Evolutionary conservation across 2,888 invertebrate species (phyloP).

Genomic region (Abrostola triplasia): DNA sequence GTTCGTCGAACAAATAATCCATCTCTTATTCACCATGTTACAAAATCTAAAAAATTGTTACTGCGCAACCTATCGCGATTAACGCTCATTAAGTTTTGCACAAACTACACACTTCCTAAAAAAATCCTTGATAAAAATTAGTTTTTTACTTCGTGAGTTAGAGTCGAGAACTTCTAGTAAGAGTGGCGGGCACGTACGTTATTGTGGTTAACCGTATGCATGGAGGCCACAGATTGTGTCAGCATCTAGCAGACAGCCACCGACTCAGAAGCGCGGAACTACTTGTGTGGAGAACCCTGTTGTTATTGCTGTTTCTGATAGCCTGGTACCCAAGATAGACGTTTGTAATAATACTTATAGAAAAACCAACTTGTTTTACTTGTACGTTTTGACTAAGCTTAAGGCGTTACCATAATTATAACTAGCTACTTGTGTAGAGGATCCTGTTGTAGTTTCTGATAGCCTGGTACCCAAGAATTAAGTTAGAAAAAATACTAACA

Average conservation of each 20-base stretch:
- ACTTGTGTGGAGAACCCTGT: constrained; percentile 14
- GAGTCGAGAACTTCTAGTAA: constrained; percentile 48
- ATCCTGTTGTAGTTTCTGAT: constrained; percentile 1
- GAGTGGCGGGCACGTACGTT: constrained; percentile 37
- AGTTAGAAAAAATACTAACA: no score
- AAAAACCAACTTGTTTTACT: no score
- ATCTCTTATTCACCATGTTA: no score
- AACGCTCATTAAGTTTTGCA: no score
- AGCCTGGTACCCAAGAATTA: constrained; percentile 14
- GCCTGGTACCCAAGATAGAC: neutral
- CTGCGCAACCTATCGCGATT: no score
- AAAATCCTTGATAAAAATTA: neutral
- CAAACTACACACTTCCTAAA: no score
- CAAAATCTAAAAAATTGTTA: no score
- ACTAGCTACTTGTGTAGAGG: constrained; percentile 11
- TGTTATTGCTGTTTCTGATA: constrained; percentile 1
- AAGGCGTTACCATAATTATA: no score
- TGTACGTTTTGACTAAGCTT: no score
- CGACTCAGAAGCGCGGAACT: constrained; percentile 38
- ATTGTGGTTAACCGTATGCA: constrained; percentile 68
- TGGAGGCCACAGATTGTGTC: constrained; percentile 61
- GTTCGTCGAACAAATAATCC: no score
- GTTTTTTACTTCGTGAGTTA: constrained; percentile 9
- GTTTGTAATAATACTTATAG: neutral
- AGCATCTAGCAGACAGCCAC: constrained; percentile 60